phyloP scores from a whole-genome alignment of 64 coral and sea anemone species.

The Actinia equina region DNA sequence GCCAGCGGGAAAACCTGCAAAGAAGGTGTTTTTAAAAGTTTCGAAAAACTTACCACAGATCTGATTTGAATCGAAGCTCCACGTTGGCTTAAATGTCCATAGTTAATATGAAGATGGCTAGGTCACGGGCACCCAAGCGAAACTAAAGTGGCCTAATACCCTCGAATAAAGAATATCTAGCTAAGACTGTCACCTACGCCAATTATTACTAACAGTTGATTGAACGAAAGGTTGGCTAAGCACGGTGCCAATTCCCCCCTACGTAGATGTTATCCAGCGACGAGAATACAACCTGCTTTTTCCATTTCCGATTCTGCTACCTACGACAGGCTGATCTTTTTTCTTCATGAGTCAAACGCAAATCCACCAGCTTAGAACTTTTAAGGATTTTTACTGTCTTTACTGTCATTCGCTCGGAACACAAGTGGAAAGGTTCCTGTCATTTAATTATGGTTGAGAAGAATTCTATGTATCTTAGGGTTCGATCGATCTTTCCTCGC shows the following conservation, averaged over 20 bases:
- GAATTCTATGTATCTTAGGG: not conserved
- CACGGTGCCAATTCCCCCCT: not conserved
- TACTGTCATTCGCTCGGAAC: not conserved
- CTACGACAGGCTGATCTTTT: not conserved
- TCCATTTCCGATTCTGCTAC: not conserved
- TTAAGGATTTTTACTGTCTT: too few species aligned
- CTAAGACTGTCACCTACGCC: not conserved
- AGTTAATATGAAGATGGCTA: not conserved
- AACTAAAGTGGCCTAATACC: slow-evolving; percentile 2
- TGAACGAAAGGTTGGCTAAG: not conserved
- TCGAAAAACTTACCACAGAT: not conserved
- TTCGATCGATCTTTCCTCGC: not conserved
- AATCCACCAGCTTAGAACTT: too few species aligned
- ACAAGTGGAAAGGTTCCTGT: not conserved
- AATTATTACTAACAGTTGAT: slow-evolving; percentile 4
- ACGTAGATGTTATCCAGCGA: slow-evolving; percentile 2
- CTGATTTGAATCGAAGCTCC: not conserved
- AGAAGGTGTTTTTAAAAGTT: not conserved
- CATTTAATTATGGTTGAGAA: not conserved
- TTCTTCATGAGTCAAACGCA: too few species aligned
- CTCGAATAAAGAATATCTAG: not conserved
- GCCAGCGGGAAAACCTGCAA: too few species aligned
- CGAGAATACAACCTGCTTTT: not conserved
- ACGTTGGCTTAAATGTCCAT: not conserved
- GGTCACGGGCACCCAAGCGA: not conserved